Percentiles rank a stretch among this genome's conserved stretches.
phyloP scores from a whole-genome alignment of 2,888 invertebrate species.

The Podabrus alpinus region DNA sequence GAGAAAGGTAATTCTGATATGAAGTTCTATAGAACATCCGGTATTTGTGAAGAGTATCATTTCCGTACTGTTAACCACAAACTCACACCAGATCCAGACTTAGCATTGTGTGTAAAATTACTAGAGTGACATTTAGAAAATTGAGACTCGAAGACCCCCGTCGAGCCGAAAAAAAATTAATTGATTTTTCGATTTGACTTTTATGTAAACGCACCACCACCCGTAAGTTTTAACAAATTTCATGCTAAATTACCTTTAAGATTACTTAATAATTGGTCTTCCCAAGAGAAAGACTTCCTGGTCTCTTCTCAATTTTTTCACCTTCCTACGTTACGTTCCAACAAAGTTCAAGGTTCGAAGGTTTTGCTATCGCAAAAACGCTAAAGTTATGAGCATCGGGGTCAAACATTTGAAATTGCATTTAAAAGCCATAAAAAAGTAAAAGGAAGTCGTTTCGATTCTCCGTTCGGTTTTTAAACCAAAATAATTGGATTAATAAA shows the following conservation, averaged over 20 bases:
- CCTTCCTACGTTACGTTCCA: background rate
- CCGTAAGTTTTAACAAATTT: background rate
- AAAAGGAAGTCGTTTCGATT: background rate
- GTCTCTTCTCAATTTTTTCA: background rate
- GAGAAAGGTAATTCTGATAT: constrained; percentile 2
- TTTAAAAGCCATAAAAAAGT: background rate
- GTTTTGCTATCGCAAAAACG: background rate
- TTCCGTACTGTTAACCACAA: constrained; percentile 19
- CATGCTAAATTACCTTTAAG: background rate
- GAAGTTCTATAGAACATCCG: constrained; percentile 1
- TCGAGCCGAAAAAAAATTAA: too few relatives aligned
- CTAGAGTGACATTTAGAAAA: background rate
- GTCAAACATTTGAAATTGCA: background rate
- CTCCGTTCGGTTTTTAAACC: background rate
- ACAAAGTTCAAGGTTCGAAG: background rate
- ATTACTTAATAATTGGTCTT: background rate
- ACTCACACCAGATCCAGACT: background rate
- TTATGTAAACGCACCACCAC: background rate
- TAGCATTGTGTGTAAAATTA: background rate
- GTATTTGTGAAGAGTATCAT: constrained; percentile 10
- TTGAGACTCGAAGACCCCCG: background rate
- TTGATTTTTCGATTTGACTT: too few relatives aligned
- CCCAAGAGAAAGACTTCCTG: background rate
- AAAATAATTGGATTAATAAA: background rate
- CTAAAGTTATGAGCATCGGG: background rate